Percentiles rank a stretch among this genome's conserved stretches.
These are phyloP conservation scores for Pseudotriccus pelzelni DNA, from an alignment of 2,797 vertebrate species.

Conservation along the genomic window DNA sequence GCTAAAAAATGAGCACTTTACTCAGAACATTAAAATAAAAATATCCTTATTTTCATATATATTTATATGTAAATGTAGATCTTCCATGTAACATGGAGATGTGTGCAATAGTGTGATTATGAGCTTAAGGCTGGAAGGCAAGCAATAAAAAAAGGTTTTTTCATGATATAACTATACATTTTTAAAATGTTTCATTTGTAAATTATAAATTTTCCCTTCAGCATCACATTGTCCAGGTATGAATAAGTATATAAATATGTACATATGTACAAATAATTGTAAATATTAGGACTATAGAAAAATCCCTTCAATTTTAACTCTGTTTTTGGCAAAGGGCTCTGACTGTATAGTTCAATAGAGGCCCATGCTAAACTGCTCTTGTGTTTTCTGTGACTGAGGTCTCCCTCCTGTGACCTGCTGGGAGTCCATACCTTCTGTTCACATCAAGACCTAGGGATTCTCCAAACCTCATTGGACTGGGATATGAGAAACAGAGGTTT, in stretches of 20 bases:
- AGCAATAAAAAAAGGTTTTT: constrained; percentile 74
- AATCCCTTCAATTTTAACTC: constrained; percentile 36
- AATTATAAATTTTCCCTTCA: constrained; percentile 44
- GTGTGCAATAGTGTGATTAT: constrained; percentile 61
- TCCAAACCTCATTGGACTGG: neutral
- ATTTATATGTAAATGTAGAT: constrained; percentile 64
- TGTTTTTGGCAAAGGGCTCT: constrained; percentile 64
- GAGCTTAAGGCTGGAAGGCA: constrained; percentile 54
- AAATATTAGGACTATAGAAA: constrained; percentile 67
- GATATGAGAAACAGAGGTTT: neutral
- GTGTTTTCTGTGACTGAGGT: neutral
- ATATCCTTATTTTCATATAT: constrained; percentile 66
- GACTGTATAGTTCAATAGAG: constrained; percentile 39
- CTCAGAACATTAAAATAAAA: constrained; percentile 51
- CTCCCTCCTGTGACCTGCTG: neutral
- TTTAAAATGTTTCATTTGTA: constrained; percentile 59
- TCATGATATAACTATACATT: constrained; percentile 37
- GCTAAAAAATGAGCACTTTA: constrained; percentile 68
- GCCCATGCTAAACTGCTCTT: constrained; percentile 31
- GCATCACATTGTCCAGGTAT: constrained; percentile 37
- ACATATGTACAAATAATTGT: constrained; percentile 74
- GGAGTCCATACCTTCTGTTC: neutral
- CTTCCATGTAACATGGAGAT: constrained; percentile 58
- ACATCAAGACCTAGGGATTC: neutral
- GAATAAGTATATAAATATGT: constrained; percentile 76